Evolutionary conservation across 2,888 invertebrate genomes (phyloP).

Genomic region (Syrphus vitripennis): DNA sequence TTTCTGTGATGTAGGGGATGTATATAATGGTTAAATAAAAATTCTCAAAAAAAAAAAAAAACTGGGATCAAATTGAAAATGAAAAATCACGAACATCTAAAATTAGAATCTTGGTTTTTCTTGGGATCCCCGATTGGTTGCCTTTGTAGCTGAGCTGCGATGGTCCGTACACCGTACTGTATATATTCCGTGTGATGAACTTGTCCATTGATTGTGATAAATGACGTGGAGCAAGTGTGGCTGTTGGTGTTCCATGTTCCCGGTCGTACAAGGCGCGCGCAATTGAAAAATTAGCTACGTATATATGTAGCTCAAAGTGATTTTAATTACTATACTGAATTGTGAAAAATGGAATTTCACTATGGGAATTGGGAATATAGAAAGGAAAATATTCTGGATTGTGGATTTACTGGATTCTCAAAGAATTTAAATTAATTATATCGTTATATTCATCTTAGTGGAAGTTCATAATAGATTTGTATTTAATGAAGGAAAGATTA

Average conservation of each 20-base stretch:
- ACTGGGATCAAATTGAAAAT: constrained; percentile 37
- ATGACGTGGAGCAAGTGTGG: constrained; percentile 60
- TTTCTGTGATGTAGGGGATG: not conserved
- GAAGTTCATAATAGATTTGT: not conserved
- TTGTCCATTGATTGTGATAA: constrained; percentile 69
- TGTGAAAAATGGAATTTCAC: constrained; percentile 51
- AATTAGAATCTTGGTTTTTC: constrained; percentile 59
- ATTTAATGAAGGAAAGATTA: not conserved
- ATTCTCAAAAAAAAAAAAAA: not conserved
- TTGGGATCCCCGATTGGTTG: not conserved
- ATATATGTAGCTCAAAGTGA: constrained; percentile 36
- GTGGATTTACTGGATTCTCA: not conserved
- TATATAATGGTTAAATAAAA: constrained; percentile 2
- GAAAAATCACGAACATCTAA: constrained; percentile 59
- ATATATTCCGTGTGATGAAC: constrained; percentile 54
- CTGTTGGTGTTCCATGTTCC: constrained; percentile 33
- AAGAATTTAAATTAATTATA: constrained; percentile 16
- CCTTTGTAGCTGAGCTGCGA: constrained; percentile 11
- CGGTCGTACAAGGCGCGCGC: constrained; percentile 28
- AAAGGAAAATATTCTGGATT: constrained; percentile 1
- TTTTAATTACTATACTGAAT: constrained; percentile 65
- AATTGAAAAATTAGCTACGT: constrained; percentile 43
- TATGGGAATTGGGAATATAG: not conserved
- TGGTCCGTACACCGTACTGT: not conserved
- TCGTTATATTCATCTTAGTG: not conserved